Percentiles rank a stretch among this genome's conserved stretches.
Conservation (phyloP, 2,888 invertebrate species). For the Diloba caeruleocephala region DNA sequence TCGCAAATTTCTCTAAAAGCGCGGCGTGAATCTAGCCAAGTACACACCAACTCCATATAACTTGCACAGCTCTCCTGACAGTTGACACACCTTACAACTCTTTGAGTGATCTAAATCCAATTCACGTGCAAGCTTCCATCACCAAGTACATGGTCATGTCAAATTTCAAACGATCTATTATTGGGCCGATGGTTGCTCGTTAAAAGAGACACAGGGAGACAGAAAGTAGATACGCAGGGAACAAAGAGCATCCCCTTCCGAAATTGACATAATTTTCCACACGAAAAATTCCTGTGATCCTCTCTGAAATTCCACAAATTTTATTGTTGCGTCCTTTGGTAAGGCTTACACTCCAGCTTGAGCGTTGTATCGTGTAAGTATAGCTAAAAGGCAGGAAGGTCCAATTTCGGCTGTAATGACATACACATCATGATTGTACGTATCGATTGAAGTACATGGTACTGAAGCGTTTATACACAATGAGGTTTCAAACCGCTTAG, state of each 20-base stretch:
- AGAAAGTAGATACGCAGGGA: conserved; percentile 22
- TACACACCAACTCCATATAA: too few species aligned
- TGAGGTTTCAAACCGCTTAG: too few species aligned
- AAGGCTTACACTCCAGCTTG: conserved; percentile 4
- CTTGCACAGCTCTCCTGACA: too few species aligned
- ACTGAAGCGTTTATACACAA: too few species aligned
- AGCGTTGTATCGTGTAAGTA: conserved; percentile 10
- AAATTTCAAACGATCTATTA: conserved; percentile 9
- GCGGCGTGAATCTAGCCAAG: too few species aligned
- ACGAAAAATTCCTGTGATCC: conserved; percentile 66
- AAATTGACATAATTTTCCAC: conserved; percentile 70
- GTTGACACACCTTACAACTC: too few species aligned
- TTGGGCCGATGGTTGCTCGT: conserved; percentile 12
- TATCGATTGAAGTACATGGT: too few species aligned
- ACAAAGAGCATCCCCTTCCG: conserved; percentile 57
- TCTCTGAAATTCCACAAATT: conserved; percentile 64
- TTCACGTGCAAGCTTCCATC: too few species aligned
- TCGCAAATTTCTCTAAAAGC: too few species aligned
- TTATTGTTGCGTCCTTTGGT: conserved; percentile 56
- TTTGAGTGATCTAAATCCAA: too few species aligned
- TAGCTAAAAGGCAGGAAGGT: background rate
- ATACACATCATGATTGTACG: too few species aligned
- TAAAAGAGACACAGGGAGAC: conserved; percentile 23
- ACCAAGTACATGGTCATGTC: background rate
- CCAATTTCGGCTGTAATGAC: too few species aligned